Base-by-base conservation (phyloP, 2,888 invertebrate species). In the Euclidia mi region DNA sequence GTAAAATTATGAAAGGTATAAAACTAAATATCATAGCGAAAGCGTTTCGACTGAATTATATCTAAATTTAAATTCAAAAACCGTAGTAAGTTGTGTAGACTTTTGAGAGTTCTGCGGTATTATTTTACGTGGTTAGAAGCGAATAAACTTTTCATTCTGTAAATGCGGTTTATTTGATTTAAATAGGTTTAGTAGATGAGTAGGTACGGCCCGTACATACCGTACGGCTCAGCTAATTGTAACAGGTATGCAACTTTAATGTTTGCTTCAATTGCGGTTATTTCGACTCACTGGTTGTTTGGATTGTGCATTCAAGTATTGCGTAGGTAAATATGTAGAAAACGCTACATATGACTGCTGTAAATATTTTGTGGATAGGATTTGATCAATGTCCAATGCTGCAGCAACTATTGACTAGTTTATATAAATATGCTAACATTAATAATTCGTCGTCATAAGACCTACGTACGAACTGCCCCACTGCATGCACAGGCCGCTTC, bases 121-220 rank as follows among this genome's bases (percentile, higher is more conserved):
- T 82, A 84, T 85, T 84, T 81, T 78, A 82, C 74, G 81, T 79
- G 78, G 85, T 82, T 79, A 70, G 75, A 74, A 76, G 71, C 68
- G 81, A 79, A 76, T 81, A 82, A 84, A 84, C 77, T 84, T 84
- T 82, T 76, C 82, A 81, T 82, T 72, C 74, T 74, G 77, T 79
- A 79, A 84, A 82, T 83, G 84, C 66, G 84, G 84, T 80, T 82
- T 84, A 84, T 85, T 83, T 82, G 80, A 79, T 84, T 82, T 81
- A 81, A 76, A 70, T 76, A 63, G 74, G 78, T 73, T 73, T 64
- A 67, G 64, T 56, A 72, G 56, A 58, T 45, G 45, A 51, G 55
- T 51, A 63, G 43, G 69, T 59, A 14, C 71, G 70, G 15, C n/a
- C n/a, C n/a, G n/a, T n/a, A n/a, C n/a, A n/a, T n/a, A n/a, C n/a